phyloP scores from a whole-genome alignment of 2,797 vertebrate genomes.

The Thalassophryne amazonica region DNA sequence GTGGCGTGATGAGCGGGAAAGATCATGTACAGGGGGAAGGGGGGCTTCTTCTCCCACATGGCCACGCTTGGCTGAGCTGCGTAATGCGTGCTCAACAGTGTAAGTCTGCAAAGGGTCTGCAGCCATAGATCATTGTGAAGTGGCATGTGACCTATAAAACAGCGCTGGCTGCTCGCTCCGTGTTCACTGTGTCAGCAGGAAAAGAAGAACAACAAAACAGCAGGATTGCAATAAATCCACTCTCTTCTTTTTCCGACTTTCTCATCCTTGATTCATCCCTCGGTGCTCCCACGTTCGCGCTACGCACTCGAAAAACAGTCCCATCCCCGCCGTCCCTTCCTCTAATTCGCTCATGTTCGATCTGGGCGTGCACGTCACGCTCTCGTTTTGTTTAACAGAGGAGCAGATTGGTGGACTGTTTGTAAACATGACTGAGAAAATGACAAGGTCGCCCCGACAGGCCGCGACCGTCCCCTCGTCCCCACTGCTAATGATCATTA shows the following conservation, averaged over 20 bases:
- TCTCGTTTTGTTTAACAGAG: neutral
- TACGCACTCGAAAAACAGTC: no score
- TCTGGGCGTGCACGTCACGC: neutral
- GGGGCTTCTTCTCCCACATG: conserved; percentile 39
- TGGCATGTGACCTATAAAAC: conserved; percentile 80
- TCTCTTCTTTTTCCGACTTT: conserved; percentile 24
- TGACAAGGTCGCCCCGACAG: conserved; percentile 55
- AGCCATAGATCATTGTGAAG: conserved; percentile 77
- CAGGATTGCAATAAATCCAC: conserved; percentile 58
- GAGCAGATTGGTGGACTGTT: neutral
- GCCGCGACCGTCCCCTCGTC: conserved; percentile 51
- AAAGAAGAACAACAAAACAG: conserved; percentile 65
- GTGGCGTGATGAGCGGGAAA: conserved; percentile 15
- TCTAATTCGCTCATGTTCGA: neutral
- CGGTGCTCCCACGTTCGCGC: no score
- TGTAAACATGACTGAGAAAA: conserved; percentile 29
- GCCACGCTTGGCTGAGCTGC: conserved; percentile 59
- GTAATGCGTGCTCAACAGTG: conserved; percentile 76
- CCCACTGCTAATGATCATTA: conserved; percentile 76
- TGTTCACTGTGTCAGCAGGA: conserved; percentile 76
- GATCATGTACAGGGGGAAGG: conserved; percentile 24
- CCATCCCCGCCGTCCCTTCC: neutral
- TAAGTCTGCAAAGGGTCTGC: conserved; percentile 61
- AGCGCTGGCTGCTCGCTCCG: conserved; percentile 45
- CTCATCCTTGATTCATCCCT: conserved; percentile 52